Conservation (phyloP, 2,797 vertebrate species). For the Chelon auratus region DNA sequence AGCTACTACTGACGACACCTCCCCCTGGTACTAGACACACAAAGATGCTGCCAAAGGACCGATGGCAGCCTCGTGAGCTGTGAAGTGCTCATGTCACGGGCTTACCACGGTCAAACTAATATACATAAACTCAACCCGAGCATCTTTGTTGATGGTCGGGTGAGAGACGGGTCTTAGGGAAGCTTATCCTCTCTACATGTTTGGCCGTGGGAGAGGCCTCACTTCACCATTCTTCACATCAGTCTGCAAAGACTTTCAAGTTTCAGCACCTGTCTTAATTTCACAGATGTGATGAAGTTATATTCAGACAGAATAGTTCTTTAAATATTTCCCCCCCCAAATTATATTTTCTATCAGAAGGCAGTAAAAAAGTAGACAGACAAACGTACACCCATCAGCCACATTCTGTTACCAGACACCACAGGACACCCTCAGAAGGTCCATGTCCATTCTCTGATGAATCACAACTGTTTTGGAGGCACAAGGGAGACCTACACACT, state of each 20-base stretch:
- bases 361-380: neutral
- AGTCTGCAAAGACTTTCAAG: slow-evolving; percentile 1
- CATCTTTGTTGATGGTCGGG: slow-evolving; percentile 57
- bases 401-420: too few species aligned
- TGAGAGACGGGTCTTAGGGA: slow-evolving; percentile 56
- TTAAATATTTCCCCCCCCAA: neutral
- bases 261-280: slow-evolving; percentile 26
- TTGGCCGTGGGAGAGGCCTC: slow-evolving; percentile 38
- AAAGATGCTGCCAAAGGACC: slow-evolving; percentile 71
- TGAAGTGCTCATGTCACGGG: slow-evolving; percentile 70
- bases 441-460: too few species aligned
- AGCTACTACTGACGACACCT: slow-evolving; percentile 70
- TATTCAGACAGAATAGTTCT: neutral
- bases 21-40: slow-evolving; percentile 70
- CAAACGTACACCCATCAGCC: too few species aligned
- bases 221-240: slow-evolving; percentile 40
- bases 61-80: slow-evolving; percentile 66
- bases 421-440: too few species aligned
- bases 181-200: slow-evolving; percentile 64
- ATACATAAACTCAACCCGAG: slow-evolving; percentile 53
- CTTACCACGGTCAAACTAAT: slow-evolving; percentile 61
- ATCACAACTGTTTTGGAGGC: too few species aligned
- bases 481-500: too few species aligned
- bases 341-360: neutral
- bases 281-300: neutral